Evolutionary conservation across 2,888 invertebrate species (phyloP), one percentile per base, ranked within the genome.

Genomic region (Amphimallon solstitiale): DNA sequence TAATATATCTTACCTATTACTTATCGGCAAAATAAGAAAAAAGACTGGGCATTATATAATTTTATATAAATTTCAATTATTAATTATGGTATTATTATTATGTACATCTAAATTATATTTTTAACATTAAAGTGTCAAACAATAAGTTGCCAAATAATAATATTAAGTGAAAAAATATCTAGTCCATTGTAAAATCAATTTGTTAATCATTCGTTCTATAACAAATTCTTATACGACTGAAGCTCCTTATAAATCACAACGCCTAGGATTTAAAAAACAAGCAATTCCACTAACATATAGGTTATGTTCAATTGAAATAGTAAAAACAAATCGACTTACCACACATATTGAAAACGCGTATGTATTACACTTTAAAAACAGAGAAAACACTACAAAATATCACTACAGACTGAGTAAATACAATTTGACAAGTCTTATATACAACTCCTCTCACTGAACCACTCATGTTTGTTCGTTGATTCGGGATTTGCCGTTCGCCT

Each of bases 331-430:
- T 12, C 23, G 23, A 66, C 70, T 70, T 68, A 70, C 70, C 70
- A 60, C 70, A 70, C 70, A 70, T 70, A 66, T 63, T 70, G 29
- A 35, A 62, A 68, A 66, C 68, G 68, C 70, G 68, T 70, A 68
- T 59, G 38, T 52, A 23, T 51, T 52, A 46, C 54, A 63, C 51
- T 49, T 60, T 49, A 14, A 60, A 51, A 54, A 68, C 59, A 63
- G 59, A 68, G 62, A 56, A 66, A 51, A 60, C 65, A 54, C 63
- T 6, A 14, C 52, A 19, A 60, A 45, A 37, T 21, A 54, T 34
- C 56, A 67, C 63, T 35, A 66, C 52, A 60, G 35, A 70, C 68
- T 70, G 68, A 61, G 51, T 45, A 62, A 63, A 70, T 65, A 63
- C 52, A 52, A 43, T 51, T 65, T 68, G 68, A 61, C 66, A 68